phyloP scores from a whole-genome alignment of 2,888 invertebrate genomes.

The Sinohyriopsis cumingii region DNA sequence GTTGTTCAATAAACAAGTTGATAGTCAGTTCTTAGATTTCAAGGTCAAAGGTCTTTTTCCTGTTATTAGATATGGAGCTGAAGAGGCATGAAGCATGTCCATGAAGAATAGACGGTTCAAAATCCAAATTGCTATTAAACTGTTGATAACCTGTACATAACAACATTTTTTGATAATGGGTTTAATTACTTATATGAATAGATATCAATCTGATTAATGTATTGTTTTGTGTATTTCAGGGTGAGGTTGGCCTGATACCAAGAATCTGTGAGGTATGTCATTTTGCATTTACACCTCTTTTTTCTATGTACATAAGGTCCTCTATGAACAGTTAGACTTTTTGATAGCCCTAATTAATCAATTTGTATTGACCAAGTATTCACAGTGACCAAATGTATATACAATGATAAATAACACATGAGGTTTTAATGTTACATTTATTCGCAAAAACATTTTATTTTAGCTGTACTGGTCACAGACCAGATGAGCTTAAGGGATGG shows the following conservation, averaged over 20 bases:
- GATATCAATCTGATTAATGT: neutral
- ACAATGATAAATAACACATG: too few relatives aligned
- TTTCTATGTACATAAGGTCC: too few relatives aligned
- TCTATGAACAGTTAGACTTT: too few relatives aligned
- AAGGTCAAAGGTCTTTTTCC: neutral
- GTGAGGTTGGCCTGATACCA: constrained; percentile 72
- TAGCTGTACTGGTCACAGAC: too few relatives aligned
- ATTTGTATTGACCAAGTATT: too few relatives aligned
- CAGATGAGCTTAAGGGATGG: too few relatives aligned
- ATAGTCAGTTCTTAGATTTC: neutral
- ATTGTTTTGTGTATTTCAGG: constrained; percentile 48
- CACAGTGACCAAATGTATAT: too few relatives aligned
- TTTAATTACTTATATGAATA: neutral
- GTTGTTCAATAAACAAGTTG: neutral
- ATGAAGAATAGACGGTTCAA: neutral
- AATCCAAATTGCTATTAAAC: too few relatives aligned
- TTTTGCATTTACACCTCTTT: neutral
- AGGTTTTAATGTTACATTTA: too few relatives aligned
- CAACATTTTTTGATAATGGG: neutral
- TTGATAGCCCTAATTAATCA: too few relatives aligned
- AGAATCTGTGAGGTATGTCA: constrained; percentile 71
- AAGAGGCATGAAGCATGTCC: neutral
- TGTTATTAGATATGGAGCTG: neutral
- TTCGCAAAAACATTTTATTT: too few relatives aligned
- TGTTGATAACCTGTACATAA: too few relatives aligned